These are phyloP conservation scores for Drosophila yakuba DNA, from an alignment of 1,140 invertebrate species.

Conservation along the genomic window DNA sequence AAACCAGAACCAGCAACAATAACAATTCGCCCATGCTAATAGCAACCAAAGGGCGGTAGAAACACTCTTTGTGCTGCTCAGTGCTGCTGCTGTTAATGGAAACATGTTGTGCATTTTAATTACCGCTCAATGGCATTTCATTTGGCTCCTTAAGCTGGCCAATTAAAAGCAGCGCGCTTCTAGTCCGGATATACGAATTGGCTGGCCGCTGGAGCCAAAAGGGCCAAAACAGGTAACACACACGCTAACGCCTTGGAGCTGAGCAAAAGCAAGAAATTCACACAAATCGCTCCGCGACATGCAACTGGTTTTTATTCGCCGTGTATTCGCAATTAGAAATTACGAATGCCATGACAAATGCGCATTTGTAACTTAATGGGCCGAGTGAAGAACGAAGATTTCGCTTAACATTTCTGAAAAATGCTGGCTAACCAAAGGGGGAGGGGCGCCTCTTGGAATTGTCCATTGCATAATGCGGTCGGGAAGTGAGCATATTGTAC, in stretches of 20 bases:
- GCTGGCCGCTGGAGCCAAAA: slow-evolving; percentile 8
- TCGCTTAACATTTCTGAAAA: slow-evolving; percentile 25
- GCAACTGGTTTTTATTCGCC: slow-evolving; percentile 45
- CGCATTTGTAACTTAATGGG: slow-evolving; percentile 47
- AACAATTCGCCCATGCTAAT: slow-evolving; percentile 59
- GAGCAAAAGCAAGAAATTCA: background rate
- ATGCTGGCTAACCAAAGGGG: background rate
- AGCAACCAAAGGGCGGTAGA: slow-evolving; percentile 28
- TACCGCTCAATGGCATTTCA: slow-evolving; percentile 72
- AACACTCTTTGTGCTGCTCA: slow-evolving; percentile 13
- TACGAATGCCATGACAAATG: slow-evolving; percentile 58
- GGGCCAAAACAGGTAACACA: slow-evolving; percentile 8
- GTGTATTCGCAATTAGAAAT: slow-evolving; percentile 46
- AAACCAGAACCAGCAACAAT: slow-evolving; percentile 45
- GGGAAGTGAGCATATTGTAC: slow-evolving; percentile 2
- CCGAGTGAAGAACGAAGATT: slow-evolving; percentile 6
- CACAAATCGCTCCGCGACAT: slow-evolving; percentile 59
- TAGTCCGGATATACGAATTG: slow-evolving; percentile 35
- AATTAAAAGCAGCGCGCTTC: slow-evolving; percentile 61
- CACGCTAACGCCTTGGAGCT: slow-evolving; percentile 51
- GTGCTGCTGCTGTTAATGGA: slow-evolving; percentile 54
- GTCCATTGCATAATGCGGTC: slow-evolving; percentile 15
- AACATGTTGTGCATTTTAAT: slow-evolving; percentile 77
- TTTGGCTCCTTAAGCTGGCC: slow-evolving; percentile 52
- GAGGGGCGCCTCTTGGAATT: background rate